Base-by-base conservation (phyloP, 2,113 vertebrate species). In the Pseudopodoces humilis region DNA sequence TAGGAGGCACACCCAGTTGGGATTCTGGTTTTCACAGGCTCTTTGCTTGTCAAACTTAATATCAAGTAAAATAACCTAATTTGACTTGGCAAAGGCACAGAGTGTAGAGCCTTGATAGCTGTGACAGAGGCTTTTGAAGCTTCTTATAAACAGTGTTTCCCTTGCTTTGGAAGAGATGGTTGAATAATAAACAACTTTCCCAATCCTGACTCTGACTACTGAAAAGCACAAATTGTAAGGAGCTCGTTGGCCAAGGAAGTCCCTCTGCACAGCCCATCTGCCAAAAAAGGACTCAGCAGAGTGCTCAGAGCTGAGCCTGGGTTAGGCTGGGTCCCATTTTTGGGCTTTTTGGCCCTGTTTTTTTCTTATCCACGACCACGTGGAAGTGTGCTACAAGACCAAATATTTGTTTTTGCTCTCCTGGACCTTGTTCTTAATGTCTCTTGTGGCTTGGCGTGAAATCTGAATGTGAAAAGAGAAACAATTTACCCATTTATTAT, bases 21-120 rank as follows among this genome's bases (percentile, higher is more conserved):
- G 97, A 97, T 97, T 98, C 97, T 98, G 97, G 97, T 97, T 98
- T 98, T 97, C 97, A 97, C 96, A 98, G 96, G 84, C 97, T 95
- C 97, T 97, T 97, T 97, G 88, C 98, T 98, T 98, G 98, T 98
- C 98, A 98, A 97, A 98, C 96, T 97, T 98, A 97, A 98, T 98
- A 98, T 98, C 96, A 96, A 98, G 97, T 97, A 97, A 98, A 98
- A 98, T 97, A 97, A 97, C 96, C 97, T 98, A 97, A 98, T 98
- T 98, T 97, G 97, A 96, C 97, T 98, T 98, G 98, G 98, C 98
- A 98, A 97, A 96, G 64, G 74, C 96, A 90, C 96, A 93, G 10
- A 96, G 96, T 95, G 95, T 93, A 89, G 96, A 97, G 97, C 91
- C 94, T 88, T 94, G 95, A 97, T 98, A 98, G 95, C 97, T 95